phyloP scores from a whole-genome alignment of 1,140 invertebrate species.

The Rhynchophorus ferrugineus region DNA sequence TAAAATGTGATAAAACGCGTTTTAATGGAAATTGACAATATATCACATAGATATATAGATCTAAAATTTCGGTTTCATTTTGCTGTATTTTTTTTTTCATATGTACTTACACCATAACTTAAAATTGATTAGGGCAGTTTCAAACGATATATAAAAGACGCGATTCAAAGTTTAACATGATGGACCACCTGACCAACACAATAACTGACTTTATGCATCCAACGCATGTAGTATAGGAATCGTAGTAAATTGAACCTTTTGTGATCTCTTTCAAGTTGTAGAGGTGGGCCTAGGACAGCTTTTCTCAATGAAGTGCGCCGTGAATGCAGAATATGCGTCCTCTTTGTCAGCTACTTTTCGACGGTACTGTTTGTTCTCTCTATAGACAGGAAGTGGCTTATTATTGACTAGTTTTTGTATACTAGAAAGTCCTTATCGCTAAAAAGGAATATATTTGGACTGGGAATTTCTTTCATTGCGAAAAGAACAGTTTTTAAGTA shows the following conservation, averaged over 20 bases:
- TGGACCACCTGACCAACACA: slow-evolving; percentile 20
- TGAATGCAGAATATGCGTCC: slow-evolving; percentile 11
- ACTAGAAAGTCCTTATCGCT: slow-evolving; percentile 9
- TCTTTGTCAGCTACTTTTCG: slow-evolving; percentile 15
- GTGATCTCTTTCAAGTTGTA: slow-evolving; percentile 13
- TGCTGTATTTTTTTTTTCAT: no score
- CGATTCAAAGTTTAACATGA: no score
- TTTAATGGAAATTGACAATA: no score
- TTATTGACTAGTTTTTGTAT: slow-evolving; percentile 23
- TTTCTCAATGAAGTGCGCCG: slow-evolving; percentile 18
- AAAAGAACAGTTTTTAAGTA: slow-evolving; percentile 14
- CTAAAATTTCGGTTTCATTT: no score
- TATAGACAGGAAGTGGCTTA: slow-evolving; percentile 26
- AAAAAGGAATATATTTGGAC: slow-evolving; percentile 17
- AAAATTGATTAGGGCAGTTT: no score
- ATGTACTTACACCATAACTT: no score
- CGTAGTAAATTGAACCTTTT: slow-evolving; percentile 24
- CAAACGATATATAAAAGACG: no score
- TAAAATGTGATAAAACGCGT: no score
- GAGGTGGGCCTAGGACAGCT: slow-evolving; percentile 1
- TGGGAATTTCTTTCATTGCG: slow-evolving; percentile 30
- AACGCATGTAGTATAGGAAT: slow-evolving; percentile 23
- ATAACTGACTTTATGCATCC: slow-evolving; percentile 23
- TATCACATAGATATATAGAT: no score
- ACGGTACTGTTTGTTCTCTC: slow-evolving; percentile 11